Evolutionary conservation across 2,113 vertebrate species (phyloP).

Genomic region (Phalacrocorax pelagicus): DNA sequence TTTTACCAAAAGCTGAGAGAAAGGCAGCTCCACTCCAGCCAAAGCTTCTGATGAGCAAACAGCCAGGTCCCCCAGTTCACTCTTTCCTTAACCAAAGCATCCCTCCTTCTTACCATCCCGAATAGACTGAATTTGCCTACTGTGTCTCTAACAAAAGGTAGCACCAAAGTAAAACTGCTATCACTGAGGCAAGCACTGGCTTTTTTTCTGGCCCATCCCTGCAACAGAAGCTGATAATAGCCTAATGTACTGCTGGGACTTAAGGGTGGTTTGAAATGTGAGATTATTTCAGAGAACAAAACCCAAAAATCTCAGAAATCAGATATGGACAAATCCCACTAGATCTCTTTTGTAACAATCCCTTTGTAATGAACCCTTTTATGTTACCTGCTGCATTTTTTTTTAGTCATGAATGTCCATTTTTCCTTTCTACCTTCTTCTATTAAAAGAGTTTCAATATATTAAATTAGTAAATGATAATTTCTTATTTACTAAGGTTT

Average conservation of each 20-base stretch:
- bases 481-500: background rate
- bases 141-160: background rate
- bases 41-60: background rate
- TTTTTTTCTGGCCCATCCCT: background rate
- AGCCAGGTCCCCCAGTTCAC: background rate
- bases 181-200: background rate
- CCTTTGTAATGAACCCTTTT: background rate
- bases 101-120: background rate
- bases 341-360: background rate
- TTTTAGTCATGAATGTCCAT: too few species aligned
- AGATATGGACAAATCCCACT: background rate
- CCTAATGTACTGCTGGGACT: background rate
- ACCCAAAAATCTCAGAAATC: background rate
- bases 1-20: background rate
- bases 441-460: background rate
- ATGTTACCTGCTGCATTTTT: background rate
- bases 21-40: background rate
- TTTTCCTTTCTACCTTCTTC: background rate
- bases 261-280: background rate
- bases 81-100: background rate
- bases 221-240: background rate
- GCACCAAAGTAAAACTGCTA: background rate
- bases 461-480: background rate
- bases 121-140: background rate
- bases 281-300: background rate